Base-by-base conservation (phyloP, 1,140 invertebrate genomes). In the Branchinecta lindahli region DNA sequence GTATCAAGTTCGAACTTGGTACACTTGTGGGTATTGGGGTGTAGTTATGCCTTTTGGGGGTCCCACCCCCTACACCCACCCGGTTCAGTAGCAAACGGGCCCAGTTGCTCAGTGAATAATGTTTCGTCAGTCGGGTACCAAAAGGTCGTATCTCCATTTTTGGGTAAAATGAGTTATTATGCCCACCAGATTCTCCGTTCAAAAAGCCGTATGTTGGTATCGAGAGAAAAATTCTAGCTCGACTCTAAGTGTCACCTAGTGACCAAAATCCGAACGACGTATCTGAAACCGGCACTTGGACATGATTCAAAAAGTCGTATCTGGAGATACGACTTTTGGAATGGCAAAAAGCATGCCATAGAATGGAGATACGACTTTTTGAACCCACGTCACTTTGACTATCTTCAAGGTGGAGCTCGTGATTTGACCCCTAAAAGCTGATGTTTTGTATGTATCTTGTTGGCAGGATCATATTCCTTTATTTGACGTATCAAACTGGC, bases 391-490 rank as follows among this genome's bases (percentile, higher is more conserved):
- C 9, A 52, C 47, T 52, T 52, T 52, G n/a, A n/a, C 47, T 52
- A 9, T 52, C n/a, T 52, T 52, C 47, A 9, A 52, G 47, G 9
- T 52, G 47, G 47, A n/a, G 47, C 47, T 52, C 47, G n/a, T 52
- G 47, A 52, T 52, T 52, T n/a, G 47, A 52, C n/a, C 47, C 47
- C 47, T 52, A 52, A 52, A 52, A n/a, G 47, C n/a, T 52, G 47
- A n/a, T 52, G 47, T 52, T 52, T n/a, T 52, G n/a, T 52, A 52
- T n/a, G n/a, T n/a, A 52, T 52, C n/a, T 52, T 52, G 47, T 52
- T 52, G n/a, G 47, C 47, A 52, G 47, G 9, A n/a, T 52, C 47
- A n/a, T 52, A 52, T n/a, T 52, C 47, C 47, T 52, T 52, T n/a
- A n/a, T 52, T 52, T 52, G n/a, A 52, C n/a, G 47, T 52, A 52